Evolutionary conservation across 2,113 vertebrate genomes (phyloP).

Genomic region (Pteruthius melanotis): DNA sequence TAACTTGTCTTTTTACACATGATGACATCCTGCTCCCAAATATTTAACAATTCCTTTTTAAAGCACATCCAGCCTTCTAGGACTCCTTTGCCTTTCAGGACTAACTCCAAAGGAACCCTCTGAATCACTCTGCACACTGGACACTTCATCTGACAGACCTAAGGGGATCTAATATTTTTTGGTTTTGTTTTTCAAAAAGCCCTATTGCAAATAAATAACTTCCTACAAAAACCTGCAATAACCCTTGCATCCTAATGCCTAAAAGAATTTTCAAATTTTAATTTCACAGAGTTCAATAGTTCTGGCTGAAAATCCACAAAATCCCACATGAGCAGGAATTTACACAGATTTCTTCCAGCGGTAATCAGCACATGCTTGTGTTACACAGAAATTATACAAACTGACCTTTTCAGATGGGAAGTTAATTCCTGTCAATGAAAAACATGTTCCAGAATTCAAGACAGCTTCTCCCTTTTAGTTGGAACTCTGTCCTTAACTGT

Average conservation of each 20-base stretch:
- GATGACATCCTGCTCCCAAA: neutral
- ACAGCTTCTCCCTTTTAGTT: neutral
- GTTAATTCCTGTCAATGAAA: neutral
- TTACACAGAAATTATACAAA: neutral
- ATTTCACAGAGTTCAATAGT: neutral
- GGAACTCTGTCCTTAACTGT: neutral
- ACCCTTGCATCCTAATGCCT: neutral
- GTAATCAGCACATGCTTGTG: neutral
- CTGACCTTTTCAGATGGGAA: neutral
- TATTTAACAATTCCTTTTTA: neutral
- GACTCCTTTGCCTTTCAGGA: neutral
- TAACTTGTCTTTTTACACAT: neutral
- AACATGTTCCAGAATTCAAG: neutral
- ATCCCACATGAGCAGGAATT: neutral
- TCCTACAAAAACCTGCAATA: neutral
- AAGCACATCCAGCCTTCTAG: neutral
- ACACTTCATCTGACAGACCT: neutral
- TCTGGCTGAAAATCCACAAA: neutral
- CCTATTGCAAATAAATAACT: neutral
- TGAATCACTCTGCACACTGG: neutral
- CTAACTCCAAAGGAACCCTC: neutral
- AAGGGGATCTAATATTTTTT: neutral
- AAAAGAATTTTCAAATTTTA: neutral
- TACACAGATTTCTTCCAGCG: neutral
- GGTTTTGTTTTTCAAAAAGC: neutral